Evolutionary conservation across 2,113 vertebrate genomes (phyloP).

Genomic region (Tor tambroides): DNA sequence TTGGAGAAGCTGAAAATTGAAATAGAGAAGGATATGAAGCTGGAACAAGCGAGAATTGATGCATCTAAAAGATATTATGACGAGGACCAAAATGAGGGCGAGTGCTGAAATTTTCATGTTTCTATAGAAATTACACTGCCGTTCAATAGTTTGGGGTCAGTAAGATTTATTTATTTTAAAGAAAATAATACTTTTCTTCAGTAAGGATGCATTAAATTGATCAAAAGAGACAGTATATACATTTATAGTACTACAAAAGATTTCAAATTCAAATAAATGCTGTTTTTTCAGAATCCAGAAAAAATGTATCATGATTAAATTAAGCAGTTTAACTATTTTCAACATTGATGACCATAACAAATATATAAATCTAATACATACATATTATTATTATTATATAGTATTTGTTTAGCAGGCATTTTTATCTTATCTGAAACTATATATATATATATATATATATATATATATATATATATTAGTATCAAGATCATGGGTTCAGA

Average conservation of each 20-base stretch:
- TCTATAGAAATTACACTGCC: too few relatives aligned
- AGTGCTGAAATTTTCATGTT: conserved; percentile 39
- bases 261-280: neutral
- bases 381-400: too few relatives aligned
- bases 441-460: too few relatives aligned
- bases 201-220: neutral
- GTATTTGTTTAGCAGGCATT: too few relatives aligned
- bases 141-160: neutral
- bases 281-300: neutral
- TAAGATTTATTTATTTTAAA: neutral
- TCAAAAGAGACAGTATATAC: neutral
- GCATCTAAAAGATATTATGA: conserved; percentile 69
- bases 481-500: neutral
- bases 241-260: neutral
- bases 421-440: too few relatives aligned
- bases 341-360: neutral
- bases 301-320: neutral
- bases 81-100: conserved; percentile 59
- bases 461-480: too few relatives aligned
- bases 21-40: conserved; percentile 67
- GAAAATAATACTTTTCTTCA: neutral
- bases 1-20: conserved; percentile 49
- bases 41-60: conserved; percentile 70
- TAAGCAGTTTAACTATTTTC: neutral
- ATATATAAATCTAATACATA: too few relatives aligned